Evolutionary conservation across 2,113 vertebrate species (phyloP), one percentile per base, ranked within the genome.

Genomic region (Chaetura pelagica): DNA sequence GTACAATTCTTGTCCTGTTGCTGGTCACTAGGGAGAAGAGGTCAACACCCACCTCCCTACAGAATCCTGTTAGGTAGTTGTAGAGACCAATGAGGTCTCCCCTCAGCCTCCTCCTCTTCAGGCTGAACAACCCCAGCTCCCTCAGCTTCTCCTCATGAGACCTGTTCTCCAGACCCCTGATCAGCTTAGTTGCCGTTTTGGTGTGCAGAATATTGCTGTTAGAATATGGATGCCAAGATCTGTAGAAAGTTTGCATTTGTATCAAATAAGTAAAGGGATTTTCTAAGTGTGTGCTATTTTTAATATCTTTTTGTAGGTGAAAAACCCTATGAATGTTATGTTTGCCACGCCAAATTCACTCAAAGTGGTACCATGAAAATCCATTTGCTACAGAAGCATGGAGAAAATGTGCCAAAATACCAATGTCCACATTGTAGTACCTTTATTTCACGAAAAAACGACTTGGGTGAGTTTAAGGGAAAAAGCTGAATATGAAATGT

Each of bases 341-440:
- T 98, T 64, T 98, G 98, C 85, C 95, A 93, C 6, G 34, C 92
- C 24, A 97, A 75, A 77, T 98, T 98, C 94, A 98, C 97, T 16
- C 98, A 98, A 51, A 97, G 94, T 0, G 97, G 96, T 34, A 97
- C 96, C 68, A 94, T 98, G 97, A 98, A 98, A 57, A 93, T 67
- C 10, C 98, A 98, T 15, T 4, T 97, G 8, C 54, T 94, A 16
- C 96, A 98, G 92, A 98, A 98, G 32, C 98, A 98, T 16, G 82
- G 88, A 10, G 87, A 98, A 78, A 97, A 97, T 7, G 89, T 94
- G 44, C 95, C 97, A 68, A 98, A 97, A 54, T n/a, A 97, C 44
- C 74, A 95, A 35, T 98, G 98, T 59, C 97, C 97, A 2, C 97
- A 92, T 1, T 98, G 97, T 6, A 55, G 66, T 46, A 32, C 93